These are phyloP conservation scores for Paraescarpia echinospica DNA, from an alignment of 1,140 invertebrate species.

Conservation along the genomic window DNA sequence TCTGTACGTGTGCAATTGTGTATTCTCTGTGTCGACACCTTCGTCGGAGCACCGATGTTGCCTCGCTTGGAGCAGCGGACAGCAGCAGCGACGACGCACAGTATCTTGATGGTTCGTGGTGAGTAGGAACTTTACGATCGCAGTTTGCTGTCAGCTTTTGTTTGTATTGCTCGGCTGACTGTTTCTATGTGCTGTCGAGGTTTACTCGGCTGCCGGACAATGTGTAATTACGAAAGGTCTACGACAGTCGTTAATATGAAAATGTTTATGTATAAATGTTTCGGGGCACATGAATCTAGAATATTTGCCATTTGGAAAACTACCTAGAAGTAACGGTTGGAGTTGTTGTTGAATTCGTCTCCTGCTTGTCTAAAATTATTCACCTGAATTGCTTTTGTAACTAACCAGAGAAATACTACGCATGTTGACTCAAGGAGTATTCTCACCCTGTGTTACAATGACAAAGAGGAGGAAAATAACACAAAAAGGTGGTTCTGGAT, in stretches of 20 bases:
- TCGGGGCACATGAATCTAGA: not conserved
- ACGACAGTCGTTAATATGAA: not conserved
- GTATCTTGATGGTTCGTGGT: not conserved
- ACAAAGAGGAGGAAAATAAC: no score
- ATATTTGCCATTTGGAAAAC: not conserved
- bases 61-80: not conserved
- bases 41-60: not conserved
- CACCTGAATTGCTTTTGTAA: not conserved
- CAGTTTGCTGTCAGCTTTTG: constrained; percentile 4
- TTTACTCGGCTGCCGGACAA: not conserved
- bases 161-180: not conserved
- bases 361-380: not conserved
- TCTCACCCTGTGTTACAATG: no score
- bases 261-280: not conserved
- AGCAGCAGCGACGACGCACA: not conserved
- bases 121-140: constrained; percentile 4
- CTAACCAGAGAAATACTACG: not conserved
- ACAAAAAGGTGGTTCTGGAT: not conserved
- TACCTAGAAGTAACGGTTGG: no score
- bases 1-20: not conserved
- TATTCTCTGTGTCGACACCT: not conserved
- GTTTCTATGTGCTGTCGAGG: not conserved
- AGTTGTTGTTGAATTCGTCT: not conserved
- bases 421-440: not conserved
- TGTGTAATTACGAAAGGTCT: not conserved